Conservation (phyloP, 2,888 invertebrate genomes). For the Stenichneumon culpator region DNA sequence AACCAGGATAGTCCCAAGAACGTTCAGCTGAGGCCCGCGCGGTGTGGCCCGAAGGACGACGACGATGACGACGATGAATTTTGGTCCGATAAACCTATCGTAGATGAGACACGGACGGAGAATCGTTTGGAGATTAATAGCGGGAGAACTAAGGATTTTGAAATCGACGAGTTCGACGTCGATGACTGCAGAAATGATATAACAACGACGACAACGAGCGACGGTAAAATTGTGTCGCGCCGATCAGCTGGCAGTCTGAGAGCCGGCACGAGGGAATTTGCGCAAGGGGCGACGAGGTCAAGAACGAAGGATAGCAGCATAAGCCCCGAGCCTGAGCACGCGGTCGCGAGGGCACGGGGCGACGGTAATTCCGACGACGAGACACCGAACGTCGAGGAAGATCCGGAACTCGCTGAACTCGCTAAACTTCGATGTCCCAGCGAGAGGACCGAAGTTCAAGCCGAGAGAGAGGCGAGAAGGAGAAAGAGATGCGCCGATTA, state of each 20-base stretch:
- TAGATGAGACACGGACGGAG: background rate
- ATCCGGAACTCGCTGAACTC: constrained; percentile 93
- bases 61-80: constrained; percentile 18
- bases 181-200: constrained; percentile 37
- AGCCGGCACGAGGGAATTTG: constrained; percentile 43
- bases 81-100: background rate
- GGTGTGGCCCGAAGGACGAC: constrained; percentile 81
- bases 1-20: constrained; percentile 62
- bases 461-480: constrained; percentile 92
- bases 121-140: constrained; percentile 11
- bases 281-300: constrained; percentile 41
- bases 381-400: constrained; percentile 87
- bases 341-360: constrained; percentile 84
- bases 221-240: constrained; percentile 48
- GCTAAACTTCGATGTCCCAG: constrained; percentile 95
- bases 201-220: constrained; percentile 29
- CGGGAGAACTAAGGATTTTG: background rate
- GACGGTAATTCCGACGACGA: constrained; percentile 83
- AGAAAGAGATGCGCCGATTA: constrained; percentile 95
- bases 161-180: constrained; percentile 13
- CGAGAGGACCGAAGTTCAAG: constrained; percentile 95
- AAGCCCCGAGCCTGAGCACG: constrained; percentile 83
- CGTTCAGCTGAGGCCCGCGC: constrained; percentile 82
- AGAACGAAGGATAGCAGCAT: constrained; percentile 67
- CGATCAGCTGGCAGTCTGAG: constrained; percentile 41